Evolutionary conservation across 2,113 vertebrate genomes (phyloP).

Genomic region (Callospermophilus lateralis): DNA sequence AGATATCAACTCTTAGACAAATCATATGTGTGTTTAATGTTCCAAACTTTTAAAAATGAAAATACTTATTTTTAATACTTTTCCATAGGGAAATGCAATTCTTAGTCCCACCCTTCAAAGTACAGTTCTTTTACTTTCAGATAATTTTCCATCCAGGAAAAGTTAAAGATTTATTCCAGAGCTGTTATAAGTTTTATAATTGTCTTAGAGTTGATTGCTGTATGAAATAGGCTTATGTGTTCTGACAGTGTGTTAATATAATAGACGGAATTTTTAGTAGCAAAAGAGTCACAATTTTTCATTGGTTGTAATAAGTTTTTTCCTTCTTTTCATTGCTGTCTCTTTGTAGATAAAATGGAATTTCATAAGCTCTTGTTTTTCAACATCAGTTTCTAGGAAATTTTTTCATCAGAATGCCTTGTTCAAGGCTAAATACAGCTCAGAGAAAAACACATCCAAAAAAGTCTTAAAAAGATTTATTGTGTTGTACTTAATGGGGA

Average conservation of each 20-base stretch:
- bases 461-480: constrained; percentile 75
- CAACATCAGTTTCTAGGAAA: constrained; percentile 60
- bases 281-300: constrained; percentile 75
- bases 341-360: constrained; percentile 78
- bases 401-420: constrained; percentile 72
- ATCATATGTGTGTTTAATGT: neutral
- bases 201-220: constrained; percentile 81
- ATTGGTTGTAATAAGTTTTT: constrained; percentile 59
- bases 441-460: constrained; percentile 73
- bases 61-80: neutral
- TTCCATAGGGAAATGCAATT: neutral
- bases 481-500: constrained; percentile 75
- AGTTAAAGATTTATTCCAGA: constrained; percentile 42
- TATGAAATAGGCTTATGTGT: constrained; percentile 65
- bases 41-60: neutral
- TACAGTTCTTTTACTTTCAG: constrained; percentile 45
- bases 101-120: neutral
- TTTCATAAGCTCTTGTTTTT: constrained; percentile 80
- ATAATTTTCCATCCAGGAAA: constrained; percentile 51
- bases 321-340: constrained; percentile 63
- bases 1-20: neutral
- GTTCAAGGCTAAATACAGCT: constrained; percentile 80
- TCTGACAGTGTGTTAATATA: constrained; percentile 77
- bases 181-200: constrained; percentile 62
- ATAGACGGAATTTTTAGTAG: constrained; percentile 74